Conservation (phyloP, 2,113 vertebrate genomes). For the Phainopepla nitens region DNA sequence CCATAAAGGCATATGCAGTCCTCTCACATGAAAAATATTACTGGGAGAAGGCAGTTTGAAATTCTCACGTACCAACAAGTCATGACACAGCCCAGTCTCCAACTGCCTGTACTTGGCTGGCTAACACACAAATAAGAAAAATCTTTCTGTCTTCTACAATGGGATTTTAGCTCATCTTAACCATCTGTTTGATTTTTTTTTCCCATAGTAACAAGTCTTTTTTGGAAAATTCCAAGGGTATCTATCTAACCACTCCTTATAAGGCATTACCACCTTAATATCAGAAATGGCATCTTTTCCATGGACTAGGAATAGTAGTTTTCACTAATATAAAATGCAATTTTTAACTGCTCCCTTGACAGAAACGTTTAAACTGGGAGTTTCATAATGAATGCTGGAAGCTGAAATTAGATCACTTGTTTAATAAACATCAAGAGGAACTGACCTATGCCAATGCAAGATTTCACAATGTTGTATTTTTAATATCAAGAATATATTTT, state of each 20-base stretch:
- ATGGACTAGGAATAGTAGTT: background rate
- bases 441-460: background rate
- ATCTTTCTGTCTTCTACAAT: background rate
- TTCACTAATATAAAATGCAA: background rate
- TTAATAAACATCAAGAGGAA: background rate
- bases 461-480: background rate
- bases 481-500: conserved; percentile 5
- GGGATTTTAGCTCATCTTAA: conserved; percentile 24
- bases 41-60: conserved; percentile 6
- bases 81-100: conserved; percentile 22
- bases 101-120: background rate
- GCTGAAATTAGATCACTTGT: background rate
- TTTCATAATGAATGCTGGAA: background rate
- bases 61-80: conserved; percentile 37
- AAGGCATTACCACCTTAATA: background rate
- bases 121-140: background rate
- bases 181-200: background rate
- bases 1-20: background rate
- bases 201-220: background rate
- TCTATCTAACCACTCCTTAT: background rate
- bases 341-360: background rate
- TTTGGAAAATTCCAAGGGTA: background rate
- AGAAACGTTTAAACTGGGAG: background rate
- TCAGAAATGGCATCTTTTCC: background rate
- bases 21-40: background rate